Percentiles rank a stretch among this genome's conserved stretches.
Evolutionary conservation across 2,888 invertebrate genomes (phyloP).

Genomic region (Carabus problematicus): DNA sequence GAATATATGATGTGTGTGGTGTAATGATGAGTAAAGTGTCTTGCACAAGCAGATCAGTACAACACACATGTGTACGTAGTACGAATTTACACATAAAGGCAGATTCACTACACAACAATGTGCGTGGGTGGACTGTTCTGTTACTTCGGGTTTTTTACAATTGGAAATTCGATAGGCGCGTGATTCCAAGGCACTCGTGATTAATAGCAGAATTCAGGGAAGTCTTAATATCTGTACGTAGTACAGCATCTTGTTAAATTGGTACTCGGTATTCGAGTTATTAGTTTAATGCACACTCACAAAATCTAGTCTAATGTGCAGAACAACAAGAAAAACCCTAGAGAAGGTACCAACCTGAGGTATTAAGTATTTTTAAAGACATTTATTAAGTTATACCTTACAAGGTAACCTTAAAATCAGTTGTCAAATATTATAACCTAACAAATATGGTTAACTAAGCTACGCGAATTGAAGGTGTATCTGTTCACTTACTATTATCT

Average conservation of each 20-base stretch:
- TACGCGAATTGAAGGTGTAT: background rate
- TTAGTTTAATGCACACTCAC: too few species aligned
- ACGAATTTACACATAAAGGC: background rate
- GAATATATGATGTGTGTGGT: background rate
- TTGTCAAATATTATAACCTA: constrained; percentile 3
- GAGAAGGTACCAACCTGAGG: too few species aligned
- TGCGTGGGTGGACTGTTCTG: background rate
- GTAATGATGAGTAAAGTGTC: background rate
- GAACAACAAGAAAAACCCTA: too few species aligned
- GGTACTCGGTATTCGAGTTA: too few species aligned
- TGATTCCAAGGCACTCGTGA: background rate
- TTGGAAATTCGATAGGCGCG: too few species aligned
- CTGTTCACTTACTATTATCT: background rate
- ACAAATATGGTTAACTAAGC: background rate
- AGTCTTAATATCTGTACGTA: background rate
- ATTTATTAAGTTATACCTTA: too few species aligned
- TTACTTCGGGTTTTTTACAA: too few species aligned
- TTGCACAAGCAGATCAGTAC: background rate
- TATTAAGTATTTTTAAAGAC: too few species aligned
- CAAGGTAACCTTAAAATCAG: background rate
- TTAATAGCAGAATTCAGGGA: background rate
- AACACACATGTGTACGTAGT: background rate
- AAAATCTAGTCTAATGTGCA: too few species aligned
- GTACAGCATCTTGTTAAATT: background rate
- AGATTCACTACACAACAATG: constrained; percentile 2